phyloP scores from a whole-genome alignment of 2,888 invertebrate genomes.

The Brachycybe producta region DNA sequence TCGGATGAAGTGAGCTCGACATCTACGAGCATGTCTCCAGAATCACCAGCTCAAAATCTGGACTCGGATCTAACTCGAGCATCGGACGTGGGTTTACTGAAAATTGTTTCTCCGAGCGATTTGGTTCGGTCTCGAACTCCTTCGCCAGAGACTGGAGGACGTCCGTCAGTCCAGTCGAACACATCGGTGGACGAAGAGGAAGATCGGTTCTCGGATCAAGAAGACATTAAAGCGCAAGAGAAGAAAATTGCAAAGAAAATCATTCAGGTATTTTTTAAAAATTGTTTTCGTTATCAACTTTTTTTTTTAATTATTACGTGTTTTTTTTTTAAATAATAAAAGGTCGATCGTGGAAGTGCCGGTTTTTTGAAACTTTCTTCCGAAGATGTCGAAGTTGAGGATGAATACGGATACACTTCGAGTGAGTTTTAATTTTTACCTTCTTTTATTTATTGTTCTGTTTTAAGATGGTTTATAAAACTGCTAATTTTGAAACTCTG shows the following conservation, averaged over 20 bases:
- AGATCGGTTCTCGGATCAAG: conserved; percentile 45
- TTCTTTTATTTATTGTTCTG: too few species aligned
- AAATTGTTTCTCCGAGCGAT: conserved; percentile 27
- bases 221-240: conserved; percentile 58
- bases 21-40: conserved; percentile 18
- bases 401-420: conserved; percentile 84
- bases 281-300: conserved; percentile 5
- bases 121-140: conserved; percentile 30
- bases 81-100: conserved; percentile 22
- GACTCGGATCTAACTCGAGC: conserved; percentile 4
- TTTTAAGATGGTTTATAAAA: too few species aligned
- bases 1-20: conserved; percentile 21
- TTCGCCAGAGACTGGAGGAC: conserved; percentile 37
- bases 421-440: conserved; percentile 61
- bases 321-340: conserved; percentile 23
- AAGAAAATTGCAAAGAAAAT: conserved; percentile 64
- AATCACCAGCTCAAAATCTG: conserved; percentile 8
- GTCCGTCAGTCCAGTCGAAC: too few species aligned
- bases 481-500: too few species aligned
- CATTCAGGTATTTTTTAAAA: conserved; percentile 43
- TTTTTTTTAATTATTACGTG: not conserved
- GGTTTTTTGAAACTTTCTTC: conserved; percentile 61
- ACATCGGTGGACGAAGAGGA: conserved; percentile 33
- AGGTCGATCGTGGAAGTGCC: conserved; percentile 82
- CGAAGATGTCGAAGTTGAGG: conserved; percentile 72